Evolutionary conservation across 64 coral and sea anemone genomes (phyloP), one percentile per base, ranked within the genome.

Genomic region (Trachythela sp.): DNA sequence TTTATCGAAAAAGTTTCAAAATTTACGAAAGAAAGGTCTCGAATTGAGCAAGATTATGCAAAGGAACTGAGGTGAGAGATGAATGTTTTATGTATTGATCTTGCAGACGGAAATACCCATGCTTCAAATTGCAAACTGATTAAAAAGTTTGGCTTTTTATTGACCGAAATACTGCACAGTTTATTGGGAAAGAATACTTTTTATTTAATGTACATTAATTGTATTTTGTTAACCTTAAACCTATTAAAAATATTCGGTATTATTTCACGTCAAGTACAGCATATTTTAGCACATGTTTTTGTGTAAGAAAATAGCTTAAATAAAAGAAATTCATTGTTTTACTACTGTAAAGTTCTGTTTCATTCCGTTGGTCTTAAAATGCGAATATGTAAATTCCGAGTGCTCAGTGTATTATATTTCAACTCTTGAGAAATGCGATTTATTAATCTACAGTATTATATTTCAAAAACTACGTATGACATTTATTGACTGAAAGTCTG

Each of bases 41-140:
- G 92, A 87, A 93, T 99, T 72, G 96, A 99, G 90, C 89, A 94
- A 37, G 86, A 94, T 48, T 99, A 99, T 89, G 96, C 96, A 4
- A 94, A 92, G 49, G 96, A 99, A 48, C 40, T 99, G 33, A 85
- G 96, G 96, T 99, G 49, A 93, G 86, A 13, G 10, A 70, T 50
- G 26, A 64, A n/a, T 64, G 56, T 64, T 26, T 64, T 0, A 64
- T 64, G 5, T 64, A n/a, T 64, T 27, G 20, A 20, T 64, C 56
- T 64, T 59, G 20, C 42, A 45, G 8, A 64, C 56, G 56, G 56
- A 64, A 64, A 64, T 64, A 22, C 15, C 8, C 0, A 64, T 64
- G 56, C 26, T 64, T 24, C 8, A 26, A 64, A 7, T 64, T 27
- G 56, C 56, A 24, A 24, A 18, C 56, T 22, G 56, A 10, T 64